Base-by-base conservation (phyloP, 2,113 vertebrate genomes). In the Phyllopteryx taeniolatus region DNA sequence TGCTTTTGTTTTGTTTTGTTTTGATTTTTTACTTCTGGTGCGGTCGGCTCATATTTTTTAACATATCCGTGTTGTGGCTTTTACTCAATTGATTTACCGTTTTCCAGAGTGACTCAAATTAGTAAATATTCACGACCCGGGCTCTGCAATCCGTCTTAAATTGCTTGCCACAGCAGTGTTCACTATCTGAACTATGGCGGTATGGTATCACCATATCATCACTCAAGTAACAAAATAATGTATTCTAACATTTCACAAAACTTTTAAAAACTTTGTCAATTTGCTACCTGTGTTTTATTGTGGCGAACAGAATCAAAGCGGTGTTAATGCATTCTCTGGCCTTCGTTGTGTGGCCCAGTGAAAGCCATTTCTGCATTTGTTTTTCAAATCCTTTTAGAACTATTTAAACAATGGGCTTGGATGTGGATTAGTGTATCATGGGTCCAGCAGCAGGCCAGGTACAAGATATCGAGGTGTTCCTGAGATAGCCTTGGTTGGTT, bases 371-470 rank as follows among this genome's bases (percentile, higher is more conserved):
- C 78, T 72, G 78, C 82, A 78, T 81, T 61, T 78, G 80, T 79
- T 82, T 63, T 79, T 73, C 68, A 73, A 87, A 86, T 91, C 85
- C 86, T 88, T 85, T 90, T 88, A 87, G 66, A 88, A 81, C 76
- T 85, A 82, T 86, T 85, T 86, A 85, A 86, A 82, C 67, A 80
- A 86, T 90, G 78, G 76, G 68, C 83, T 76, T 79, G 84, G 87
- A 79, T 88, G 84, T 90, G 87, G 88, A 90, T 91, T 92, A 90
- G 87, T 74, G 82, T 83, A 89, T 91, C 92, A 92, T 89, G 80
- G 83, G 72, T 84, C 74, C 81, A 84, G 82, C 73, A 84, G 87
- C 83, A 83, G 74, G 76, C 71, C 88, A 90, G 90, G 88, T 92
- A 87, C 85, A 86, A 82, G 81, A 86, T 89, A 88, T 85, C 85